Base-by-base conservation (phyloP, 2,113 vertebrate genomes). In the Carassius auratus region DNA sequence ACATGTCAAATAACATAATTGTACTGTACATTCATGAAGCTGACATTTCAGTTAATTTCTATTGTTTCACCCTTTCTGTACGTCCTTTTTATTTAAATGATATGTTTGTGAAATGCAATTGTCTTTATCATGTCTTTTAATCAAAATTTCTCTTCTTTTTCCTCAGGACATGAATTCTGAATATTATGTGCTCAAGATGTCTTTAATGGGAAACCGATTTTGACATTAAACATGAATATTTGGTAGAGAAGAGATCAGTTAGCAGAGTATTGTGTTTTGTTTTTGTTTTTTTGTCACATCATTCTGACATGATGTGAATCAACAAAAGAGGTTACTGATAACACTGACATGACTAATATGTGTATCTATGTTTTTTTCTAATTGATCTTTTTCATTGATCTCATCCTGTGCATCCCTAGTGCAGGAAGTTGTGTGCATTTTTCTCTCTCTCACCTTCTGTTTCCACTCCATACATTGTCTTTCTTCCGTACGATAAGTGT, bases 291-390 rank as follows among this genome's bases (percentile, higher is more conserved):
- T 62, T 79, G 30, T 38, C 55, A 33, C 55, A 81, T 92, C 90
- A 93, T 92, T 90, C 90, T 81, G 85, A 92, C 91, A 86, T 71
- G 86, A 91, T 92, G 89, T 90, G 90, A 92, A 92, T 93, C 91
- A 92, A 93, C 95, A 95, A 95, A 95, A 95, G 93, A 95, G 94
- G 94, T 92, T 92, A 92, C 95, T 94, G 93, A 94, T 95, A 94
- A 94, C 94, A 93, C 83, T 94, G 93, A 95, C 94, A 94, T 94
- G 92, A 94, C 93, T 94, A 94, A 95, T 94, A 91, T 92, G 81
- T 92, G 90, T 93, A 91, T 88, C 30, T 30, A 30, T 91, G 92
- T 91, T 94, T 90, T 92, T 42, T 38, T 30, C 89, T 89, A 87
- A 84, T 80, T 61, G 36, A 36, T 84, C 55, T 84, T 81, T 76